These are phyloP conservation scores for Atractosteus spatula DNA, from an alignment of 2,113 vertebrate species.

Conservation along the genomic window DNA sequence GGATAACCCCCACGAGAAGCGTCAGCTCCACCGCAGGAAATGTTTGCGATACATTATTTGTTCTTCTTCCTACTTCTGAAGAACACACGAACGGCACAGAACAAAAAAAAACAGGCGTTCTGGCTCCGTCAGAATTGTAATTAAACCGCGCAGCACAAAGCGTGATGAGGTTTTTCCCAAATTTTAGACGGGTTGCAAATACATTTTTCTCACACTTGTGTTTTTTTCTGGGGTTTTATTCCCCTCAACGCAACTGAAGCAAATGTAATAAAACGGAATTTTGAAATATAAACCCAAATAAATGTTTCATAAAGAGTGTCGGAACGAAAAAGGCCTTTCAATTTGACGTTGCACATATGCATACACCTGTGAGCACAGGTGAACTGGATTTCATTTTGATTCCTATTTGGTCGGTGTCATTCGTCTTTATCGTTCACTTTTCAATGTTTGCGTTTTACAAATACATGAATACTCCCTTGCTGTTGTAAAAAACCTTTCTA, in stretches of 20 bases:
- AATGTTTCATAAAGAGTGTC: too few species aligned
- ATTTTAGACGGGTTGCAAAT: conserved; percentile 42
- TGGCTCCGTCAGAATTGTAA: conserved; percentile 58
- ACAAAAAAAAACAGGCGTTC: conserved; percentile 56
- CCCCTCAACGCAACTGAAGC: conserved; percentile 24
- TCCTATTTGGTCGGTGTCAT: too few species aligned
- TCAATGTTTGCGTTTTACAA: too few species aligned
- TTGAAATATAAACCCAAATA: too few species aligned
- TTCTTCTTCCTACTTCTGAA: conserved; percentile 59
- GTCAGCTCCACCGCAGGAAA: conserved; percentile 58
- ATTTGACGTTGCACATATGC: conserved; percentile 33
- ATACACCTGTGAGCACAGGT: conserved; percentile 28
- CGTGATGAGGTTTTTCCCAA: conserved; percentile 58
- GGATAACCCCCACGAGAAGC: conserved; percentile 64
- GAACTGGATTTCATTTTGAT: too few species aligned
- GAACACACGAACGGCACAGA: conserved; percentile 57
- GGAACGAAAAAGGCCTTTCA: too few species aligned
- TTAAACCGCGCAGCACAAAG: conserved; percentile 59
- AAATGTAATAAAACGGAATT: conserved; percentile 30
- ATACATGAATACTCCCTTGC: too few species aligned
- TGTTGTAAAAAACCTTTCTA: too few species aligned
- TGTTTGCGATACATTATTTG: conserved; percentile 59
- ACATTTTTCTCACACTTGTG: too few species aligned
- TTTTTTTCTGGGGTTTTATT: too few species aligned
- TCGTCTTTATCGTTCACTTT: too few species aligned